phyloP scores from a whole-genome alignment of 2,797 vertebrate species.

The Chanos chanos region DNA sequence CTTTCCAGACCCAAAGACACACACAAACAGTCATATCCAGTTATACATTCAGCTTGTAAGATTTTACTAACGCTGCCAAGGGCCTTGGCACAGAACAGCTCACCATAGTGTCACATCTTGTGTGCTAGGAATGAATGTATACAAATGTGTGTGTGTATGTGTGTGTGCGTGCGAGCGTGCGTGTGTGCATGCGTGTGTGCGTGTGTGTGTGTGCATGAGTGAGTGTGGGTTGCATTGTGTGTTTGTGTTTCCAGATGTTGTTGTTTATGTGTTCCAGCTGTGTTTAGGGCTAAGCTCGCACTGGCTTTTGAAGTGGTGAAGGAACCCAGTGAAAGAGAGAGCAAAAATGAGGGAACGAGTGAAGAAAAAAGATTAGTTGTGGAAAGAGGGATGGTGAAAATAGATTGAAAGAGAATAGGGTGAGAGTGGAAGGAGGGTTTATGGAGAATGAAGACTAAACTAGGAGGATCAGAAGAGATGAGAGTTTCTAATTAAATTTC shows the following conservation, averaged over 20 bases:
- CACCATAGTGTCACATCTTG: not conserved
- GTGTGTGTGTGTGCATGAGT: too few relatives aligned
- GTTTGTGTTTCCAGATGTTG: constrained; percentile 2
- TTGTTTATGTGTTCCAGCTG: constrained; percentile 1
- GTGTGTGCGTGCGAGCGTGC: not conserved
- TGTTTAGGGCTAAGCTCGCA: not conserved
- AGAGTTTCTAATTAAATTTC: too few relatives aligned
- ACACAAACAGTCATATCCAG: not conserved
- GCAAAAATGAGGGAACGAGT: not conserved
- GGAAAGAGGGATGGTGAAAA: too few relatives aligned
- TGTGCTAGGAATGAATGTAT: not conserved
- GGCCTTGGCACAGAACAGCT: too few relatives aligned
- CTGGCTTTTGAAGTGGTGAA: not conserved
- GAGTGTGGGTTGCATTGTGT: not conserved
- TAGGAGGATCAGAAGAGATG: too few relatives aligned
- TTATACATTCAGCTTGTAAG: not conserved
- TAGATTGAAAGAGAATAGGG: not conserved
- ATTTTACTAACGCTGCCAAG: too few relatives aligned
- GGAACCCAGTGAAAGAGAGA: not conserved
- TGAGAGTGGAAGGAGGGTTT: too few relatives aligned
- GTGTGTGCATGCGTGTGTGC: not conserved
- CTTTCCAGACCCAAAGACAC: not conserved
- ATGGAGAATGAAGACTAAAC: too few relatives aligned
- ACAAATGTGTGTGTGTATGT: not conserved
- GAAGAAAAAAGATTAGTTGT: too few relatives aligned